Evolutionary conservation across 2,113 vertebrate species (phyloP), one percentile per base, ranked within the genome.

Genomic region (Eulacestoma nigropectus): DNA sequence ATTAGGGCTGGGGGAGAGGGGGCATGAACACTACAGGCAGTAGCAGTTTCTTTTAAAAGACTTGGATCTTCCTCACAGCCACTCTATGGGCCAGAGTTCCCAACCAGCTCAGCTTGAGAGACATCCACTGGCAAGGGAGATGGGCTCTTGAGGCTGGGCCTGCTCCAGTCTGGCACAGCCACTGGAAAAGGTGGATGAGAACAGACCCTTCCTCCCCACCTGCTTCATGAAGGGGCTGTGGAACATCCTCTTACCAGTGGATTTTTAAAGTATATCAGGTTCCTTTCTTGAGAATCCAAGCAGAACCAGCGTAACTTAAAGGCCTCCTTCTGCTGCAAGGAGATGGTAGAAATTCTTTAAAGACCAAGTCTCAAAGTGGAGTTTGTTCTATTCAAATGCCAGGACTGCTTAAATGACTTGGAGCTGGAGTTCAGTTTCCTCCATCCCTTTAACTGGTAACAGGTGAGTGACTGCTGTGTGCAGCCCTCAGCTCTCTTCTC

Each of bases 291-390:
- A 35, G 98, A 96, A 92, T 99, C 99, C 97, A 99, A 96, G 93
- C 98, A 97, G 57, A 99, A 99, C 99, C 99, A 99, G 73, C 99
- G 98, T 94, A 98, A 98, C 96, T 98, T 99, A 96, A 99, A 99
- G 62, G 97, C 77, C 92, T 99, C 99, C 60, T 95, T 98, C 84
- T 99, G 98, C 99, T 99, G 97, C 87, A 96, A 93, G 91, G 93
- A 87, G 93, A 84, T 49, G 33, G 92, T 55, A 90, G 30, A 90
- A 89, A 27, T 60, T 83, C 46, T 82, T 94, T 86, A 90, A 72
- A 92, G 69, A 96, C 21, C 46, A 53, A 39, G 13, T 59, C 29
- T 59, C 39, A 39, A 32, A 13, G 25, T 32, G 41, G 17, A 55
- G 32, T 60, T 75, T 3, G 2, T 25, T 42, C 62, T 80, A 20